Conservation (phyloP, 2,888 invertebrate species). For the Chalcis sispes region DNA sequence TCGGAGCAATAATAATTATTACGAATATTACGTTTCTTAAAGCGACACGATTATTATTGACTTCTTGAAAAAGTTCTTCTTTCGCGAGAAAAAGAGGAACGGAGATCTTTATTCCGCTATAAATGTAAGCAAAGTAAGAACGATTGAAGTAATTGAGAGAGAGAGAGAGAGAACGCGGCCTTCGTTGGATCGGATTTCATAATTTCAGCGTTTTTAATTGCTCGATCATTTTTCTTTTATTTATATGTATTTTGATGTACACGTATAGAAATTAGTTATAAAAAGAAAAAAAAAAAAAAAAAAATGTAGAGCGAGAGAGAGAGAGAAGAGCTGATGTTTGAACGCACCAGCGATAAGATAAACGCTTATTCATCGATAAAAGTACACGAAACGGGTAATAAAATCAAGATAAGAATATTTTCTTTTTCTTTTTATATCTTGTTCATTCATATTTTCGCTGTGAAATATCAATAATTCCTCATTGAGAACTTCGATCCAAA, state of each 20-base stretch:
- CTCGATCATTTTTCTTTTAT: background rate
- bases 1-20: no score
- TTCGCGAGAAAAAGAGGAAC: no score
- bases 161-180: no score
- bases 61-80: no score
- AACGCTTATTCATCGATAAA: conserved; percentile 21
- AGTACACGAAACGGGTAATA: background rate
- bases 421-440: background rate
- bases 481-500: background rate
- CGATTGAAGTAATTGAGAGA: conserved; percentile 25
- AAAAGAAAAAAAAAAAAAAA: no score
- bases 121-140: conserved; percentile 16
- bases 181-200: background rate
- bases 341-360: background rate
- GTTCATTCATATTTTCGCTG: background rate
- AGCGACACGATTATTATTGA: no score
- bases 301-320: no score
- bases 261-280: background rate
- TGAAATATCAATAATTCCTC: conserved; percentile 6
- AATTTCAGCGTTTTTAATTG: conserved; percentile 12
- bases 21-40: no score
- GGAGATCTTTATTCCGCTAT: no score
- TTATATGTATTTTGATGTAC: background rate
- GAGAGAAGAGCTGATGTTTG: no score
- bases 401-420: conserved; percentile 25